phyloP scores from a whole-genome alignment of 2,888 invertebrate genomes.

The Lithophane semibrunnea region DNA sequence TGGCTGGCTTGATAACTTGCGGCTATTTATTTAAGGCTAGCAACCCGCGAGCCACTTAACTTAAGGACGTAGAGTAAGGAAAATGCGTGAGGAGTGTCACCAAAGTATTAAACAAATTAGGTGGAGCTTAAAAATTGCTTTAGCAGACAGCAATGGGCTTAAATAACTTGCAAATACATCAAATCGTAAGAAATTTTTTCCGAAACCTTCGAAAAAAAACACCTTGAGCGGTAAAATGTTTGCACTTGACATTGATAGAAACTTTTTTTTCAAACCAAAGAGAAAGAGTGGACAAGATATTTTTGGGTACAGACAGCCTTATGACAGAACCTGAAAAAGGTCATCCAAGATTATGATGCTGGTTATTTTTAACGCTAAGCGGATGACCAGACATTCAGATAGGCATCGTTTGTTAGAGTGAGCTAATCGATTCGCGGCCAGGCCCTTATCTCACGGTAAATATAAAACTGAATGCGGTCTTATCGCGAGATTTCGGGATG shows the following conservation, averaged over 20 bases:
- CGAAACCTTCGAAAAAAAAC: neutral
- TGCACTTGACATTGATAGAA: neutral
- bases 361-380: conserved; percentile 54
- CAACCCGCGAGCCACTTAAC: conserved; percentile 46
- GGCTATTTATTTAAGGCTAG: conserved; percentile 64
- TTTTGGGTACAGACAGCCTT: neutral
- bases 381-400: conserved; percentile 72
- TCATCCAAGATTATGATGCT: conserved; percentile 42
- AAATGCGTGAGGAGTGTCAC: conserved; percentile 12
- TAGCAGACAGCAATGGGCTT: neutral
- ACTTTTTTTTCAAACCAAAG: neutral
- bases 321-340: neutral
- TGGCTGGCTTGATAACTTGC: conserved; percentile 61
- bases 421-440: conserved; percentile 82
- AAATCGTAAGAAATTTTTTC: neutral
- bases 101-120: conserved; percentile 2
- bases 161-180: neutral
- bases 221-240: neutral
- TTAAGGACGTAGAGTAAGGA: conserved; percentile 18
- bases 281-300: neutral
- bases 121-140: neutral
- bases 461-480: conserved; percentile 82
- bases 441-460: conserved; percentile 75
- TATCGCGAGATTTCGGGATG: conserved; percentile 76
- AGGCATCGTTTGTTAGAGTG: conserved; percentile 67